A percentile compares a stretch with the other conserved stretches of the same genome.
These are phyloP conservation scores for Minunthozetes semirufus DNA, from an alignment of 2,888 invertebrate genomes.

Conservation along the genomic window DNA sequence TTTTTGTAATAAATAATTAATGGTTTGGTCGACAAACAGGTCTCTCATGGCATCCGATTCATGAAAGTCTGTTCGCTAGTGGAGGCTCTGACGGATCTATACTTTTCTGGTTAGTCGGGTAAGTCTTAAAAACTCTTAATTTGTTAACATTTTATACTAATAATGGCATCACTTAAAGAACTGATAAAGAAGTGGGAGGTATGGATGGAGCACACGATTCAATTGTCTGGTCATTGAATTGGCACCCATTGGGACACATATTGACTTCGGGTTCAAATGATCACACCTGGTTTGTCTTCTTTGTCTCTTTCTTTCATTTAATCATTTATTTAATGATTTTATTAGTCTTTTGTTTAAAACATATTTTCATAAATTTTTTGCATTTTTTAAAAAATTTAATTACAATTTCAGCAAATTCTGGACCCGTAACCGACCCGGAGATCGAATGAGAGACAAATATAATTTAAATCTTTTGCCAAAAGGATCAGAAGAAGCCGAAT, in stretches of 20 bases:
- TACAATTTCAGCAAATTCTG: conserved; percentile 70
- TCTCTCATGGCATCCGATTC: conserved; percentile 91
- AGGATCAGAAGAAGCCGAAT: conserved; percentile 35
- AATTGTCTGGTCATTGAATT: conserved; percentile 97
- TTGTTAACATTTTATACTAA: conserved; percentile 1
- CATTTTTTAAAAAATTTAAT: conserved; percentile 13
- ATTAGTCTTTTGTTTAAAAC: too few species aligned
- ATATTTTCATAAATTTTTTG: too few species aligned
- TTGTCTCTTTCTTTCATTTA: not conserved
- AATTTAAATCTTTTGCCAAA: conserved; percentile 56
- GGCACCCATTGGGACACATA: conserved; percentile 99
- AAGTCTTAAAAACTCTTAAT: conserved; percentile 45
- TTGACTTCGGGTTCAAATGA: conserved; percentile 99
- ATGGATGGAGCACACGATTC: conserved; percentile 99
- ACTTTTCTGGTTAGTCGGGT: conserved; percentile 98
- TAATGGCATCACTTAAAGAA: conserved; percentile 52
- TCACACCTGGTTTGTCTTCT: conserved; percentile 63
- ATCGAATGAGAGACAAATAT: conserved; percentile 95
- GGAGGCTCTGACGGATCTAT: conserved; percentile 98
- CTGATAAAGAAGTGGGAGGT: conserved; percentile 94
- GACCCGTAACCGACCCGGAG: conserved; percentile 97
- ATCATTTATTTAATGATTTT: not conserved
- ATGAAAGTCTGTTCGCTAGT: conserved; percentile 93
- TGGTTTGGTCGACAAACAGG: too few species aligned
- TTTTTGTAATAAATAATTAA: too few species aligned